Base-by-base conservation (phyloP, 2,113 vertebrate species). In the Microcebus ravelobensis region DNA sequence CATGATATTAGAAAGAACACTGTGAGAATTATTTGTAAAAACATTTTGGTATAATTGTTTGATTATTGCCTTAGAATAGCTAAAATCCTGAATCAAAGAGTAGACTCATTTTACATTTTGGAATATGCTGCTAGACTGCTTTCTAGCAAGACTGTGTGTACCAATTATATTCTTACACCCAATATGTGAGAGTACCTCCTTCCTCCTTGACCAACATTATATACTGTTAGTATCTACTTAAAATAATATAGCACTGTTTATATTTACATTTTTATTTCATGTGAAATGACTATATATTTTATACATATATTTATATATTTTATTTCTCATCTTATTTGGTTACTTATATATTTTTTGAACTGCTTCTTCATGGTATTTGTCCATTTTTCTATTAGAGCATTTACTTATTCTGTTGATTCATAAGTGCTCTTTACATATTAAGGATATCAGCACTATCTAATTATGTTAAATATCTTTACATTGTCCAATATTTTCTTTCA, bases 1-100 rank as follows among this genome's bases (percentile, higher is more conserved):
- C 25, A 48, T 42, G 81, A 65, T 27, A 45, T 55, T 84, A 4
- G 52, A 36, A 81, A 86, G 45, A 93, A 59, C 27, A 55, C 45
- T 80, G 3, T 45, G 34, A 76, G 48, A 95, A 68, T 86, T 94
- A 87, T n/a, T 84, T 90, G 25, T 59, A 86, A 92, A 87, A 25
- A 52, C 55, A 87, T 70, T 81, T 65, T 67, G 65, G 74, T 65
- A 34, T 86, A 55, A 90, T 48, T 59, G 2, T 55, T 86, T 59
- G 29, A 36, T 80, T 94, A 65, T 76, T 34, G 39, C 10, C 39
- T 74, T 57, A 81, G 29, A 87, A 57, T 52, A 68, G 34, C 55
- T 84, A 67, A 90, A 87, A 83, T 87, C 11, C 17, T 50, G 29
- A 91, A 42, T 74, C 34, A 74, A 83, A 91, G 10, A 73, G 7